phyloP scores from a whole-genome alignment of 2,888 invertebrate genomes.

The Epiblema foenella region DNA sequence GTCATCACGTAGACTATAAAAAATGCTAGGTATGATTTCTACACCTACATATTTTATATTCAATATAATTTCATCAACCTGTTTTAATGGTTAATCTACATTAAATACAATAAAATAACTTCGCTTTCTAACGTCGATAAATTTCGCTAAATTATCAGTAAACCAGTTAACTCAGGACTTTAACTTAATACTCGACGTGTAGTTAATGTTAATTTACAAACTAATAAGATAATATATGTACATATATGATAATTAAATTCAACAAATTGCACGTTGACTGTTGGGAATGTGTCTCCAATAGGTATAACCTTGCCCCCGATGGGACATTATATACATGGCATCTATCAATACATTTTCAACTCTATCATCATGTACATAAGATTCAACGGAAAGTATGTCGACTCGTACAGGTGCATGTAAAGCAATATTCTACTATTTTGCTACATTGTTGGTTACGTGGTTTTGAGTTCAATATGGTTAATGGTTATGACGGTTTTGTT shows the following conservation, averaged over 20 bases:
- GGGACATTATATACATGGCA: slow-evolving; percentile 21
- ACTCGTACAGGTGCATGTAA: slow-evolving; percentile 2
- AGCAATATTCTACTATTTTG: slow-evolving; percentile 1
- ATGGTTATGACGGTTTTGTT: slow-evolving; percentile 17
- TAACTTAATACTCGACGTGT: slow-evolving; percentile 11
- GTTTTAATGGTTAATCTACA: not conserved
- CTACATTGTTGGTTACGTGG: slow-evolving; percentile 22
- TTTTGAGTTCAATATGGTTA: slow-evolving; percentile 5
- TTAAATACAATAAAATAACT: slow-evolving; percentile 17
- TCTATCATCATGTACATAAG: not conserved
- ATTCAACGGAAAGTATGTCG: not conserved
- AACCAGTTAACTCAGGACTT: slow-evolving; percentile 23
- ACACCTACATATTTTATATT: not conserved
- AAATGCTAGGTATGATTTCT: not conserved
- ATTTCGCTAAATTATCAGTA: slow-evolving; percentile 34
- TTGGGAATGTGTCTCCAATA: slow-evolving; percentile 40
- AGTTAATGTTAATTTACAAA: slow-evolving; percentile 23
- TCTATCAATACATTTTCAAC: slow-evolving; percentile 10
- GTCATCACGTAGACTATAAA: not conserved
- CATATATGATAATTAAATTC: slow-evolving; percentile 39
- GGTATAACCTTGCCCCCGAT: slow-evolving; percentile 35
- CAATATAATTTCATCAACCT: not conserved
- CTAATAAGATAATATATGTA: slow-evolving; percentile 38
- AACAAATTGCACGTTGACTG: slow-evolving; percentile 35
- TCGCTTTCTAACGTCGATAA: slow-evolving; percentile 37